phyloP scores from a whole-genome alignment of 1,140 invertebrate genomes.

The Brachionus calyciflorus region DNA sequence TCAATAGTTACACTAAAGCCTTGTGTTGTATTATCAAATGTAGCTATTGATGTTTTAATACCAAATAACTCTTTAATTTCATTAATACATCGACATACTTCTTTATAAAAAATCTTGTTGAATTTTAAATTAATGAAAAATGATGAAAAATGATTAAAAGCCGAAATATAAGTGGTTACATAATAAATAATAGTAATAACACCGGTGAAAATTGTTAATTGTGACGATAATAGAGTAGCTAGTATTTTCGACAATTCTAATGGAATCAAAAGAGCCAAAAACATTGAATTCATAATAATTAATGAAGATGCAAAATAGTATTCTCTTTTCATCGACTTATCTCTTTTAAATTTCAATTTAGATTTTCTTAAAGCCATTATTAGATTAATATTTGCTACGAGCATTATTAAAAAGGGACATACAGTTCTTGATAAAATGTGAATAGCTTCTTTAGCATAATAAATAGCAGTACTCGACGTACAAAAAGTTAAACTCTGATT shows the following conservation, averaged over 20 bases:
- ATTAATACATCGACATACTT: not conserved
- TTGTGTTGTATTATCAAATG: too few species aligned
- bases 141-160: not conserved
- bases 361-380: not conserved
- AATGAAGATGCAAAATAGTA: not conserved
- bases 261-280: not conserved
- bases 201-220: not conserved
- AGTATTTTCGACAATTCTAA: not conserved
- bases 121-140: constrained; percentile 26
- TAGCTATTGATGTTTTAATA: not conserved
- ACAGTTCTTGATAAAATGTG: not conserved
- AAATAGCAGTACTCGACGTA: not conserved
- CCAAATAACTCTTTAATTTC: not conserved
- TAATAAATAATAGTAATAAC: not conserved
- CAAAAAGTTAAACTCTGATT: not conserved
- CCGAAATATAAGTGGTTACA: constrained; percentile 1
- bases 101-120: not conserved
- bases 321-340: constrained; percentile 9
- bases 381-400: not conserved
- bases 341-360: not conserved
- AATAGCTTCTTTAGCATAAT: not conserved
- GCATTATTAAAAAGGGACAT: not conserved
- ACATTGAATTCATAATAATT: not conserved
- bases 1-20: too few species aligned
- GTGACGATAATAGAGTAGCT: not conserved